Base-by-base conservation (phyloP, 2,113 vertebrate species). In the Albula glossodonta region DNA sequence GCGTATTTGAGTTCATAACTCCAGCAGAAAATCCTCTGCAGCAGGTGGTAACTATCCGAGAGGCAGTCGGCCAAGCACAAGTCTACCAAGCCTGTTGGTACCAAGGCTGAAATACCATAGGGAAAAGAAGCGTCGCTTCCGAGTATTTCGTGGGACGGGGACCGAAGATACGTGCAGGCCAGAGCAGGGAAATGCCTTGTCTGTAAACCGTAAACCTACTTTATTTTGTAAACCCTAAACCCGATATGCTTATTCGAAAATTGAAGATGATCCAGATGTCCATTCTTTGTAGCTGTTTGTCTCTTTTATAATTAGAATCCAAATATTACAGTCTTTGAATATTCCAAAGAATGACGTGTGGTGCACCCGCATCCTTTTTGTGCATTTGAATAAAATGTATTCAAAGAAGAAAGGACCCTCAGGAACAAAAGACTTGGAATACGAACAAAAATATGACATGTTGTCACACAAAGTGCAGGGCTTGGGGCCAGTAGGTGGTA, bases 21-120 rank as follows among this genome's bases (percentile, higher is more conserved):
- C 78, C 53, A 80, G 81, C 50, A 60, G 50, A 53, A 80, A 49
- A 48, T 49, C 79, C 78, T 85, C 49, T 80, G 9, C 49, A 50
- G 78, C 84, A 80, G 78, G 78, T 85, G 84, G 84, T 53, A 66
- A 48, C 57, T 57, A 63, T 81, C 53, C 57, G 84, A 66, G 78
- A 49, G 78, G 77, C 53, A 63, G 12, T 63, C 83, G 51, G 78
- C 51, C 51, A 66, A 84, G 41, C 78, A 50, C 41, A 79, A 79
- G 78, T 79, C 49, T 79, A 12, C 78, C 41, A 10, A 12, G 78
- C 3, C 31, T 17, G 78, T 41, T 79, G 49, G 11, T 6, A 79
- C 41, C 15, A 5, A 50, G 78, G 4, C 78, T 25, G 15, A 25
- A 5, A 79, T 12, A 9, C 77, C 25, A 31, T 10, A 48, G 77